These are phyloP conservation scores for Aphis gossypii DNA, from an alignment of 1,140 invertebrate genomes.

Conservation along the genomic window DNA sequence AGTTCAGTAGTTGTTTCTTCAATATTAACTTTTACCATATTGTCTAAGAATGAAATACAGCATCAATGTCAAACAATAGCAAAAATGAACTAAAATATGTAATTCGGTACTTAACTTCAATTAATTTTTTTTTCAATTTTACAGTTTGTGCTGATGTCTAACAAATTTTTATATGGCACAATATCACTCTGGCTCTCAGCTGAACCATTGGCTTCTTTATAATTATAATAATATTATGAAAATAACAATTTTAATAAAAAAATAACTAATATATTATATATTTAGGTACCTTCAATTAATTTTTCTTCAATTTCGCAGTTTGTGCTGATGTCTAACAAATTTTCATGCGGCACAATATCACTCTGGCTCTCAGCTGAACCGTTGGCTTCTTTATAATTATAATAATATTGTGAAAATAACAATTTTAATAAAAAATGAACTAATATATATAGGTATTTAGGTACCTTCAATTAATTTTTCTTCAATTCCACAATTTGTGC, in stretches of 20 bases:
- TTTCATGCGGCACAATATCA: not conserved
- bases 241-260: too few species aligned
- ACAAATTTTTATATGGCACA: not conserved
- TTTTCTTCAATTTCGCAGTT: constrained; percentile 5
- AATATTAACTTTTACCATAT: too few species aligned
- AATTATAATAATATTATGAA: not conserved
- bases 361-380: not conserved
- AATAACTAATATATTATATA: too few species aligned
- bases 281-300: not conserved
- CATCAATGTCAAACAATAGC: too few species aligned
- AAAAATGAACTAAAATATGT: not conserved
- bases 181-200: not conserved
- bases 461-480: not conserved
- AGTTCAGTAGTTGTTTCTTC: too few species aligned
- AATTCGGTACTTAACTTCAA: not conserved
- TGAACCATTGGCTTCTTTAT: not conserved
- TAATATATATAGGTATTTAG: too few species aligned
- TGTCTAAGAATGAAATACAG: too few species aligned
- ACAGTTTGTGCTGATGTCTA: not conserved
- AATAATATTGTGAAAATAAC: not conserved
- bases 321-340: not conserved
- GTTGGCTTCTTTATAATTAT: not conserved
- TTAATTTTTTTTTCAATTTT: constrained; percentile 10
- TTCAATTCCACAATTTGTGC: not conserved
- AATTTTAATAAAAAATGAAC: too few species aligned